Evolutionary conservation across 2,797 vertebrate genomes (phyloP).

Genomic region (Odontamblyopus lacepedii): DNA sequence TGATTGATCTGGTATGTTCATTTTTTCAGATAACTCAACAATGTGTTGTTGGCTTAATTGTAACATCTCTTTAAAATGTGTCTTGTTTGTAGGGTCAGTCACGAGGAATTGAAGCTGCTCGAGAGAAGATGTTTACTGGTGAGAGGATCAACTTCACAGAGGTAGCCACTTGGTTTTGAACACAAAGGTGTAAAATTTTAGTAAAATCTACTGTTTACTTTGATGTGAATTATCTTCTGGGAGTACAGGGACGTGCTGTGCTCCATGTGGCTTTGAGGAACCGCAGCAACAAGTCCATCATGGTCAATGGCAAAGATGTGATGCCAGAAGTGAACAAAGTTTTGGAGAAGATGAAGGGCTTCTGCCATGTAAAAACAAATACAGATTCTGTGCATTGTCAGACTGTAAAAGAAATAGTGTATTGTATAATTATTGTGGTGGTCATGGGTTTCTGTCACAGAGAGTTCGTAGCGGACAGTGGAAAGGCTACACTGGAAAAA

Average conservation of each 20-base stretch:
- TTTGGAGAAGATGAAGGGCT: slow-evolving; percentile 94
- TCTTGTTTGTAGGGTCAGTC: slow-evolving; percentile 83
- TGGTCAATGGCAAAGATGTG: slow-evolving; percentile 90
- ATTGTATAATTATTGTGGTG: background rate
- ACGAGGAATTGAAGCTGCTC: slow-evolving; percentile 87
- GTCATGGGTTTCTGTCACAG: slow-evolving; percentile 59
- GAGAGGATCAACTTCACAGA: slow-evolving; percentile 98
- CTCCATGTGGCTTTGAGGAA: slow-evolving; percentile 95
- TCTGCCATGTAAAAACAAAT: slow-evolving; percentile 86
- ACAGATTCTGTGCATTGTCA: background rate
- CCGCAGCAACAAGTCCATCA: slow-evolving; percentile 86
- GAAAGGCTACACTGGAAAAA: slow-evolving; percentile 94
- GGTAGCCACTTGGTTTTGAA: slow-evolving; percentile 69
- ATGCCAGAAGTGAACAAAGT: slow-evolving; percentile 94
- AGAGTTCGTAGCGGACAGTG: slow-evolving; percentile 91
- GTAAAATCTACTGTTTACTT: background rate
- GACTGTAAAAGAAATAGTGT: background rate
- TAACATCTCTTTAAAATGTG: background rate
- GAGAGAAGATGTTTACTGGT: slow-evolving; percentile 90
- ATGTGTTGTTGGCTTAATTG: background rate
- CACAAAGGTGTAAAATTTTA: background rate
- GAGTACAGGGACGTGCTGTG: slow-evolving; percentile 87
- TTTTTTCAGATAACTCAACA: background rate
- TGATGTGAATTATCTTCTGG: slow-evolving; percentile 17
- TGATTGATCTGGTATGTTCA: slow-evolving; percentile 87